Evolutionary conservation across 37 sponge, comb jelly and placozoan genomes (phyloP), one percentile per base, ranked within the genome.

Genomic region (Spongia lamella): DNA sequence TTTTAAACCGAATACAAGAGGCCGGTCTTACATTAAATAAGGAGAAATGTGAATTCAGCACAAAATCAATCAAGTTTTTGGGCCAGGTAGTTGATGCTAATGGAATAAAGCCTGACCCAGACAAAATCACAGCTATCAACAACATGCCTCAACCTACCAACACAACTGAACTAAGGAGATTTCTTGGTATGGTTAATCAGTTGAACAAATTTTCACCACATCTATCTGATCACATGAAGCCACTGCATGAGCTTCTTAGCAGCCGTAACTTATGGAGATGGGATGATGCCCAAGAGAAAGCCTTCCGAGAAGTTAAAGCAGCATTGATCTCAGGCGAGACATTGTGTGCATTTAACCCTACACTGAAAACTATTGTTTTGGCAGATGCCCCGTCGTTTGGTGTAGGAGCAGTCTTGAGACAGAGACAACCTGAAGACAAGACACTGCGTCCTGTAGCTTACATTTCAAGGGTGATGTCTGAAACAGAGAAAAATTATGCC

Each of bases 161-260:
- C 50, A 53, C 43, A n/a, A 40, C 77, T 27, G 66, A 76, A 47
- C 26, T 76, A 14, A 22, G 66, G 20, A n/a, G 77, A 4, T 76
- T 76, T 33, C 66, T 76, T 2, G 79, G 68, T 35, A 78, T 78
- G 79, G 49, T 53, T 3, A 78, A 78, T 33, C 56, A 51, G 7
- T 57, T 68, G 11, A 30, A 20, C 26, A 20, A 61, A 36, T 74
- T 74, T 67, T 26, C 36, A 60, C 75, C 75, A 2, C 26, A 60
- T 26, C 27, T 77, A 5, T 24, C 78, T 24, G 66, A 67, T 24
- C 24, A 25, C 37, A 77, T 26, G 3, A 38, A 31, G 20, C 78
- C 66, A 37, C 51, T 77, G 21, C 39, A 54, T 22, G 63, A 43
- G 29, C 51, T 77, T 20, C 64, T 77, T 20, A 64, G 49, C 15